Base-by-base conservation (phyloP, 2,113 vertebrate species). In the Chinchilla lanigera region DNA sequence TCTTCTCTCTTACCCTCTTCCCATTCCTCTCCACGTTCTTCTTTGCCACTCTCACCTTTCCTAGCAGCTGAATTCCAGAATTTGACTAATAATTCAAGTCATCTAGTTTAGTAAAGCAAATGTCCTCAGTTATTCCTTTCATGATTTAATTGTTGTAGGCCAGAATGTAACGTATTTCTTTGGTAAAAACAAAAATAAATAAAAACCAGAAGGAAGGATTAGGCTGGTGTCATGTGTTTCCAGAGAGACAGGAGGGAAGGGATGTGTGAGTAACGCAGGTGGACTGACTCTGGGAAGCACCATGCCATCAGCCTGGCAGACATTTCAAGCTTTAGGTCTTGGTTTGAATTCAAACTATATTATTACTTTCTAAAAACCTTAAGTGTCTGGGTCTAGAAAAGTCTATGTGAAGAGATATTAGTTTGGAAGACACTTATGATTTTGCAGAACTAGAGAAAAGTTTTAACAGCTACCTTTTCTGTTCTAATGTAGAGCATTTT, bases 61-160 rank as follows among this genome's bases (percentile, higher is more conserved):
- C 61, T 14, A 78, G 67, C 56, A 95, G 61, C 13, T 77, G 50
- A 91, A 82, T 69, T 58, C 12, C n/a, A 91, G n/a, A 85, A 16
- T 44, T 78, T 38, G 35, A 86, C 33, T 50, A 89, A 77, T 4
- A 35, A 17, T 61, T 93, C 13, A 61, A 30, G 50, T 67, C 56
- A 58, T 50, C 44, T 65, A 71, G 58, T 63, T 88, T 69, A 94
- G 19, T 28, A 89, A 93, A 91, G 20, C 87, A 93, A 86, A 83
- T 84, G 30, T 84, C 92, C 81, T 94, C 54, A 19, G 17, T 56
- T 61, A 44, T 50, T 89, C n/a, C 41, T 90, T 28, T 86, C 4
- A 67, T 71, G 71, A 92, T 93, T 93, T 84, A 78, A 93, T 89
- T 96, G n/a, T 86, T 93, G 5, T 65, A 69, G 52, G n/a, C 92